A percentile compares a stretch with the other conserved stretches of the same genome.
These are phyloP conservation scores for Tuberolachnus salignus DNA, from an alignment of 2,888 invertebrate genomes.

Conservation along the genomic window DNA sequence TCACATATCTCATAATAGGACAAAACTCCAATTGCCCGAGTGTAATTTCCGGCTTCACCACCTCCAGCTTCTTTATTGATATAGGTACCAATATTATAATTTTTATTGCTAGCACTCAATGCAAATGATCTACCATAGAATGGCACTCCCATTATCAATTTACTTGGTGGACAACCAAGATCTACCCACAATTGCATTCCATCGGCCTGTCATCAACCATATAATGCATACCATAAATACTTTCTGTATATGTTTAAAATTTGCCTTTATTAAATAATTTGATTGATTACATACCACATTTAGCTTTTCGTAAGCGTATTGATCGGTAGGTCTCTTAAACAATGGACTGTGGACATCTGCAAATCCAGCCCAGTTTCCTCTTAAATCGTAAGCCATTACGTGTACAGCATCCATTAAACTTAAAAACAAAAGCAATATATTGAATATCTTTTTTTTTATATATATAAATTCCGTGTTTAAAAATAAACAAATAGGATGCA, in stretches of 20 bases:
- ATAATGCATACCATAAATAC: neutral
- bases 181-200: slow-evolving; percentile 87
- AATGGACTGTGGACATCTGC: slow-evolving; percentile 88
- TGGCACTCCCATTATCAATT: slow-evolving; percentile 85
- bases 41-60: slow-evolving; percentile 82
- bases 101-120: slow-evolving; percentile 79
- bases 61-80: slow-evolving; percentile 91
- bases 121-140: slow-evolving; percentile 89
- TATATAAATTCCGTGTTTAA: neutral
- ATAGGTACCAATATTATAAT: slow-evolving; percentile 82
- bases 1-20: slow-evolving; percentile 79
- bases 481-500: neutral
- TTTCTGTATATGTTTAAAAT: neutral
- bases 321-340: slow-evolving; percentile 84
- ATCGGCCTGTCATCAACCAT: slow-evolving; percentile 71
- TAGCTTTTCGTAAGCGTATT: slow-evolving; percentile 86
- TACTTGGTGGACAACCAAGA: slow-evolving; percentile 85
- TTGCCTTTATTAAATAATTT: neutral
- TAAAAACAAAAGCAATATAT: slow-evolving; percentile 58
- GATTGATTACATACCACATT: slow-evolving; percentile 76
- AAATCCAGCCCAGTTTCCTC: slow-evolving; percentile 90
- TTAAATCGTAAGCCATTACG: slow-evolving; percentile 84
- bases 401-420: slow-evolving; percentile 81
- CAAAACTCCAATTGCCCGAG: slow-evolving; percentile 84
- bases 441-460: too few species aligned